A percentile compares a stretch with the other conserved stretches of the same genome.
Evolutionary conservation across 2,888 invertebrate genomes (phyloP).

Genomic region (Polydrusus tereticollis): DNA sequence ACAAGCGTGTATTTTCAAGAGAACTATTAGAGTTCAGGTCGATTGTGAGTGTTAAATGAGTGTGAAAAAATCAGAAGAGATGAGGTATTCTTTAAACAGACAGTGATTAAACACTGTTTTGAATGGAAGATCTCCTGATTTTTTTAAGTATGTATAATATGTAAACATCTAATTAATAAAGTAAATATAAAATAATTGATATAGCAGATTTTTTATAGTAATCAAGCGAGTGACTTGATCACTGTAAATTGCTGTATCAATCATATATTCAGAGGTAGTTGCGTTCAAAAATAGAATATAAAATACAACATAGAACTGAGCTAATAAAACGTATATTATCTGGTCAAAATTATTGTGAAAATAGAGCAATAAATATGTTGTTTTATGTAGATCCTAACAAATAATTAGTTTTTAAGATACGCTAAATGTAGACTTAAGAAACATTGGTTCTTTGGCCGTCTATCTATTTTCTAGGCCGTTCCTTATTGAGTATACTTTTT

Average conservation of each 20-base stretch:
- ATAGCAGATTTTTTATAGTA: background rate
- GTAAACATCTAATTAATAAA: conserved; percentile 4
- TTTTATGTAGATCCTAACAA: background rate
- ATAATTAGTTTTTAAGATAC: conserved; percentile 8
- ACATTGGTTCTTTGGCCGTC: conserved; percentile 1
- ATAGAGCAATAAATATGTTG: background rate
- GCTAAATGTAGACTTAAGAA: conserved; percentile 13
- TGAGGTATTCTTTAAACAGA: background rate
- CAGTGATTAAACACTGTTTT: background rate
- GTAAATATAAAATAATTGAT: background rate
- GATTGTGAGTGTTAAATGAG: conserved; percentile 18
- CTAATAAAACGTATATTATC: conserved; percentile 1
- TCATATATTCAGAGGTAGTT: conserved; percentile 32
- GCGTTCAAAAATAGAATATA: conserved; percentile 2
- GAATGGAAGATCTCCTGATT: conserved; percentile 11
- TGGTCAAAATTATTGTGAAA: no score
- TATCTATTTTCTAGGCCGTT: conserved; percentile 23
- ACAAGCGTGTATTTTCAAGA: conserved; percentile 34
- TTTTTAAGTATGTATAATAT: background rate
- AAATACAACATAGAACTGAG: background rate
- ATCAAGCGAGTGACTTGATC: background rate
- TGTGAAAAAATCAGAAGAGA: conserved; percentile 11
- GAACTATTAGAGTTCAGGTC: background rate
- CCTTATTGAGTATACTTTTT: conserved; percentile 13
- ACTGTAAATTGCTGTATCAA: background rate